Conservation (phyloP, 2,797 vertebrate species). For the Cephalopachus bancanus region DNA sequence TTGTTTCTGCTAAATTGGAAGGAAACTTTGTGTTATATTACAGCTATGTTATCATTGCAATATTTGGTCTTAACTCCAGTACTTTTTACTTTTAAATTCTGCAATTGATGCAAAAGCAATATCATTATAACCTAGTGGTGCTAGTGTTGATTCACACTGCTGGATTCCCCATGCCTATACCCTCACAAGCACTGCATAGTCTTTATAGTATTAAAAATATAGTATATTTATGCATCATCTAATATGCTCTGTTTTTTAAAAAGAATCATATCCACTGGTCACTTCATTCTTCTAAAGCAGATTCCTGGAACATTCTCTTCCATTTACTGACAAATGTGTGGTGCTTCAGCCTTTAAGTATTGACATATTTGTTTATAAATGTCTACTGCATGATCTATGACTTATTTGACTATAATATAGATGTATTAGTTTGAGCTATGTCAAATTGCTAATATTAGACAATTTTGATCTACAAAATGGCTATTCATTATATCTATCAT, state of each 20-base stretch:
- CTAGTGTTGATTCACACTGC: neutral
- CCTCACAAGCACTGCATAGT: neutral
- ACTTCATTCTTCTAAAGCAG: neutral
- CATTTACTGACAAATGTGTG: neutral
- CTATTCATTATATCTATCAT: neutral
- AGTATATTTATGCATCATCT: neutral
- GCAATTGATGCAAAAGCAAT: neutral
- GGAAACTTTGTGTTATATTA: neutral
- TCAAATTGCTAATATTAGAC: neutral
- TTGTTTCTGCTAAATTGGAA: neutral
- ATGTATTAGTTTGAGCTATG: neutral
- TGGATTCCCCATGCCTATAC: neutral
- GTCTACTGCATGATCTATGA: neutral
- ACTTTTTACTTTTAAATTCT: neutral
- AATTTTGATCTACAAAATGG: neutral
- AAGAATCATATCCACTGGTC: neutral
- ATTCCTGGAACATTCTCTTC: neutral
- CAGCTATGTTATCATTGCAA: neutral
- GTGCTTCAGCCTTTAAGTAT: neutral
- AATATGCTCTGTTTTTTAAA: neutral
- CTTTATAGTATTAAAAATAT: neutral
- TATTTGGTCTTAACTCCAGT: neutral
- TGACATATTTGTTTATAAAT: neutral
- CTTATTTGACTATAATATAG: neutral
- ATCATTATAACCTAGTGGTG: neutral